These are phyloP conservation scores for Neodon shergylaensis DNA, from an alignment of 2,113 vertebrate species.

Conservation along the genomic window DNA sequence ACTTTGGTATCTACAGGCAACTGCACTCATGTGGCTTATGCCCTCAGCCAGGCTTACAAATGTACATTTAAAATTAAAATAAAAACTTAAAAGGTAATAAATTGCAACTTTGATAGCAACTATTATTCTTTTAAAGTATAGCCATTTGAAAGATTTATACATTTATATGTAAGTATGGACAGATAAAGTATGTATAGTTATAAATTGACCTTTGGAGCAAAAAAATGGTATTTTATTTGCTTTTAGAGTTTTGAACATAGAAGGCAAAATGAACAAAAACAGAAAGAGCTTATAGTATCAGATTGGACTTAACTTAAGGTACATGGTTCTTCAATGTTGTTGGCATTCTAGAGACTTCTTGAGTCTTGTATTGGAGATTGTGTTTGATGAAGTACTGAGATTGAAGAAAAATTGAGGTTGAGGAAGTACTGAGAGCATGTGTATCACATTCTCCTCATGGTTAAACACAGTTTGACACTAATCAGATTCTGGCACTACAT, in stretches of 20 bases:
- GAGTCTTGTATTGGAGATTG: background rate
- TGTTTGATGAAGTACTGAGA: background rate
- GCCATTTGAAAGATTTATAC: conserved; percentile 13
- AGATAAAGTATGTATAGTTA: background rate
- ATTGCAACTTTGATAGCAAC: background rate
- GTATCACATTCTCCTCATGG: background rate
- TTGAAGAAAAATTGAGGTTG: background rate
- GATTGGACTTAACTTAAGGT: background rate
- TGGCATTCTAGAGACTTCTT: background rate
- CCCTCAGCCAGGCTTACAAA: background rate
- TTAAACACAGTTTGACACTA: background rate
- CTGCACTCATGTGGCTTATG: background rate
- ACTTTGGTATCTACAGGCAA: background rate
- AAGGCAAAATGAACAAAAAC: background rate
- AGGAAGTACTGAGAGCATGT: background rate
- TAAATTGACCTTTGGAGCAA: background rate
- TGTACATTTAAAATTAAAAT: background rate
- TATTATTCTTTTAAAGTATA: background rate
- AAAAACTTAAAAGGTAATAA: background rate
- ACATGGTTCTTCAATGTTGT: background rate
- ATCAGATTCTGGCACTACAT: background rate
- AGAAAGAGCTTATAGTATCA: background rate
- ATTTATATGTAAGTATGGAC: background rate
- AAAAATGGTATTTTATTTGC: background rate
- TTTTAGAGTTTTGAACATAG: background rate